Percentiles rank a stretch among this genome's conserved stretches.
Evolutionary conservation across 1,140 invertebrate genomes (phyloP).

Genomic region (Hyposmocoma kahamanoa): DNA sequence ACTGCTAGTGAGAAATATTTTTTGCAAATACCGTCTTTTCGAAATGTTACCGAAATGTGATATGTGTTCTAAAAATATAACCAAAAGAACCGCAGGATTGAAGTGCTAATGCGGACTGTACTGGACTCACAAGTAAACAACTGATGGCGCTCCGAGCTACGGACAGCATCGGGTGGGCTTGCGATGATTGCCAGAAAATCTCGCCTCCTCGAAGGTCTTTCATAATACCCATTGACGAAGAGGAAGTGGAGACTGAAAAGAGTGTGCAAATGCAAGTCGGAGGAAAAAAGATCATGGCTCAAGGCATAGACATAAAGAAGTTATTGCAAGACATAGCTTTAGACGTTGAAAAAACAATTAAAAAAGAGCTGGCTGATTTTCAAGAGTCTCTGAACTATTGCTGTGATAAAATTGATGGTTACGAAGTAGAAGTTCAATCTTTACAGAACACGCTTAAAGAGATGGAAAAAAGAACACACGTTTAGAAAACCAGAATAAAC

Average conservation of each 20-base stretch:
- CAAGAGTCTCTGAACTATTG: background rate
- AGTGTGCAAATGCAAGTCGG: background rate
- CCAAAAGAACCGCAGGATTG: slow-evolving; percentile 11
- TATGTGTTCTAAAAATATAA: slow-evolving; percentile 9
- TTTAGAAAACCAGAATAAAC: background rate
- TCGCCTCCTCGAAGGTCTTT: slow-evolving; percentile 9
- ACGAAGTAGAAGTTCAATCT: background rate
- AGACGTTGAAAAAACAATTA: background rate
- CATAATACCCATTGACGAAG: slow-evolving; percentile 1
- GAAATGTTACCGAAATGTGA: background rate
- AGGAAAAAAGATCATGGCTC: no score
- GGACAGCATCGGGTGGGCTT: slow-evolving; percentile 11
- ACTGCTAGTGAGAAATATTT: no score
- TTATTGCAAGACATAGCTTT: background rate
- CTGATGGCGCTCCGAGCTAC: slow-evolving; percentile 7
- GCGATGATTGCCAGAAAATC: slow-evolving; percentile 7
- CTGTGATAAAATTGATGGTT: background rate
- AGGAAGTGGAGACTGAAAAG: slow-evolving; percentile 4
- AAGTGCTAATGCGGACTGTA: slow-evolving; percentile 7
- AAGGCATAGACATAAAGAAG: background rate
- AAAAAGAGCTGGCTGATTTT: background rate
- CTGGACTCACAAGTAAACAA: slow-evolving; percentile 6
- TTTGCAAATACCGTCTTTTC: no score
- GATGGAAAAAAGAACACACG: background rate
- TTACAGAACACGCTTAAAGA: background rate